Evolutionary conservation across 92 coral and sea anemone species (phyloP), one percentile per base, ranked within the genome.

Genomic region (Epizoanthus ramosus): DNA sequence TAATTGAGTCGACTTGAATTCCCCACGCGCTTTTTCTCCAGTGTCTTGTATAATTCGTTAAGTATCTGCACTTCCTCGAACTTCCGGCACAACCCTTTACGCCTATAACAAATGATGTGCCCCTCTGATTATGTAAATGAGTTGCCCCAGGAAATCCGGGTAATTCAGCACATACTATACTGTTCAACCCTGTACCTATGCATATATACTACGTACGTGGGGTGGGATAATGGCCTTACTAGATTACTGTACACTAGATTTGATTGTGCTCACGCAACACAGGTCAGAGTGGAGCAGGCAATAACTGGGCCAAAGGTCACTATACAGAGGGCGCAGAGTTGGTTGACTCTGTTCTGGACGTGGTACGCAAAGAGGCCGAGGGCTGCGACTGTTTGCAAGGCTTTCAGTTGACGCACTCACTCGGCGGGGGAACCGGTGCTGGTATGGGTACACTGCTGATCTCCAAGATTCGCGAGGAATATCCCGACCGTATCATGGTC

Each of bases 401-500:
- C 33, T 94, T 94, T 79, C 98, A 94, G 72, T 85, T 94, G 31
- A 94, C 98, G 39, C 98, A 94, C 71, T 94, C 98, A 67, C 96
- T 94, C 68, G 98, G 98, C 74, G 98, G 98, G 71, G 98, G 98
- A 24, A 94, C 98, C 67, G 98, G 98, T 56, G 93, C 98, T 73
- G 98, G 98, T 21, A 90, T 94, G 98, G 98, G 98, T 16, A 94
- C 98, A 50, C 85, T 94, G 21, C 90, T 94, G 9, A 87, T 94
- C 73, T 94, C 98, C 19, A 94, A 94, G 87, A 94, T 94, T 57
- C 95, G 98, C 18, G 98, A 94, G 63, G 98, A 94, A 56, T 94
- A 89, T 69, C 98, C 98, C 2, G 98, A 94, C 70, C 87, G 98
- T 61, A 88, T 94, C 1, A 92, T 94, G 95, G 86, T 88, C 57